Evolutionary conservation across 2,888 invertebrate genomes (phyloP).

Genomic region (Sabatieria punctata): DNA sequence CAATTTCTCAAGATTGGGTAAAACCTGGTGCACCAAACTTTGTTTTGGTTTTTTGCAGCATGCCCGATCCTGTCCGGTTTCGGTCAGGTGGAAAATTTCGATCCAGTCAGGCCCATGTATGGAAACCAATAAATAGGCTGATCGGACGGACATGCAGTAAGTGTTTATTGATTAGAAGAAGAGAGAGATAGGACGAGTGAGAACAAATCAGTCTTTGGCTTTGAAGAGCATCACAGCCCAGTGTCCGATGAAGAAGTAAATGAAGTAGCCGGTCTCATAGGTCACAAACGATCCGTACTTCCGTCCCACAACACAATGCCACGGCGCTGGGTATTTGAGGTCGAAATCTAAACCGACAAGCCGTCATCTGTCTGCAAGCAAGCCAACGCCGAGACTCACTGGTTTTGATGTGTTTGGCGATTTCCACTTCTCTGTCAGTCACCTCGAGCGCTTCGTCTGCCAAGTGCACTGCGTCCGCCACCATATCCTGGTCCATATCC

Average conservation of each 20-base stretch:
- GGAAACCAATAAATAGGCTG: no score
- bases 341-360: conserved; percentile 20
- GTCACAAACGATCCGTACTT: conserved; percentile 24
- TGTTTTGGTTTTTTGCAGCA: no score
- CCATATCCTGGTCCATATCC: neutral
- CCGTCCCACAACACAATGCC: conserved; percentile 24
- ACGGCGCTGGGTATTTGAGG: conserved; percentile 17
- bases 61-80: no score
- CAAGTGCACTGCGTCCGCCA: neutral
- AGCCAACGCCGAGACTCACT: no score
- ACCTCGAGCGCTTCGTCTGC: conserved; percentile 2
- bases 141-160: no score
- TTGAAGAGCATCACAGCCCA: conserved; percentile 3
- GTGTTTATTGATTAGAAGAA: no score
- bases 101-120: no score
- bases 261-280: conserved; percentile 11
- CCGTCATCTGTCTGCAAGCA: no score
- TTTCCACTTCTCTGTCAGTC: conserved; percentile 2
- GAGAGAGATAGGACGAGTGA: no score
- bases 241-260: conserved; percentile 5
- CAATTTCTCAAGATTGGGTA: no score
- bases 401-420: conserved; percentile 3
- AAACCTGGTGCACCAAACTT: no score
- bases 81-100: no score
- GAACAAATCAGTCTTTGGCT: conserved; percentile 1